A percentile compares a stretch with the other conserved stretches of the same genome.
Evolutionary conservation across 1,140 invertebrate species (phyloP).

Genomic region (Araneus ventricosus): DNA sequence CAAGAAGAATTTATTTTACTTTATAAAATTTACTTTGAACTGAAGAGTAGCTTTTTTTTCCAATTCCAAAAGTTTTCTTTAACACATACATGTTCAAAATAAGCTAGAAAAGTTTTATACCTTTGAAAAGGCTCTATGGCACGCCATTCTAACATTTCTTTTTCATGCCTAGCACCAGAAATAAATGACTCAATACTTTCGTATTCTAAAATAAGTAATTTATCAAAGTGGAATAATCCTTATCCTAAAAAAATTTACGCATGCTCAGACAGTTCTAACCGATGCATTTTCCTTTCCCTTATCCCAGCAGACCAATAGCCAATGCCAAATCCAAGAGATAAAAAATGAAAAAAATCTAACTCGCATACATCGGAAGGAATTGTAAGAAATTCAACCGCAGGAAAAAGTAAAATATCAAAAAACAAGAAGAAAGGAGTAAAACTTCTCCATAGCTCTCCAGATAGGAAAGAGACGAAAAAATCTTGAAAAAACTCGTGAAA

Average conservation of each 20-base stretch:
- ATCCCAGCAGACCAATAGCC: conserved; percentile 22
- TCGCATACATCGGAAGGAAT: conserved; percentile 16
- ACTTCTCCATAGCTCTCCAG: conserved; percentile 9
- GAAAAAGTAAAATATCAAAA: conserved; percentile 29
- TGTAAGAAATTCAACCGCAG: conserved; percentile 40
- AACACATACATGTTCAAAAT: too few relatives aligned
- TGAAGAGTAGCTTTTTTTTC: too few relatives aligned
- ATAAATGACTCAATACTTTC: neutral
- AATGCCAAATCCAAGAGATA: neutral
- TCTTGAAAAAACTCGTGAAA: conserved; percentile 22
- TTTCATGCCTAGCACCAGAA: neutral
- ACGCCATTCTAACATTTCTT: too few relatives aligned
- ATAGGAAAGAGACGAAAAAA: neutral
- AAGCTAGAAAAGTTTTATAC: too few relatives aligned
- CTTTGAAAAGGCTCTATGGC: too few relatives aligned
- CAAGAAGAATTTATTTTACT: too few relatives aligned
- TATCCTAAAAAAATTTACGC: neutral
- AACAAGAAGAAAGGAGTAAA: neutral
- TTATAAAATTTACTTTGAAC: too few relatives aligned
- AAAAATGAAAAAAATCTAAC: conserved; percentile 2
- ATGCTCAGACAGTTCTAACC: neutral
- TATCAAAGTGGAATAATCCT: neutral
- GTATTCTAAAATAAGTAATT: neutral
- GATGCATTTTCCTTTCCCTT: neutral
- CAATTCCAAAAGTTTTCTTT: too few relatives aligned